Conservation (phyloP, 2,113 vertebrate species). For the Amblyornis subalaris region DNA sequence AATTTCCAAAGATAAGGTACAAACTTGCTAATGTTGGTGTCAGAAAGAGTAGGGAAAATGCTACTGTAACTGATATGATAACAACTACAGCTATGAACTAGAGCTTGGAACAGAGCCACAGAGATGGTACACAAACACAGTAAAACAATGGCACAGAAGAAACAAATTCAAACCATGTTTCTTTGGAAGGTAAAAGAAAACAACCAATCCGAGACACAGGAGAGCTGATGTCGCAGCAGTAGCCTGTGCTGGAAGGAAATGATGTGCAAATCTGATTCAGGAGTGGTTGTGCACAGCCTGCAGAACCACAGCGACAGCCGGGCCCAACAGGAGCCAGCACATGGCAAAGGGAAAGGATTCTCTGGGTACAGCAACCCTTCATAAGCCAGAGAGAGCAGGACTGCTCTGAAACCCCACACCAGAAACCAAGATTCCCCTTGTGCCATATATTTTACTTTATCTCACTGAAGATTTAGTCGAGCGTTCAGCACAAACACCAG, state of each 20-base stretch:
- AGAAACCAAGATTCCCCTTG: neutral
- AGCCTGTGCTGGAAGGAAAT: neutral
- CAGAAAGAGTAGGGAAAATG: neutral
- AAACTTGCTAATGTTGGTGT: neutral
- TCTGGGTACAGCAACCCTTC: neutral
- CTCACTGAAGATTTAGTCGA: neutral
- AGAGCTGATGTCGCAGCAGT: neutral
- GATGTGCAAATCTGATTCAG: neutral
- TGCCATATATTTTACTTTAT: neutral
- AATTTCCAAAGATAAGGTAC: neutral
- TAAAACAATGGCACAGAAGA: neutral
- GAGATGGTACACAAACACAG: neutral
- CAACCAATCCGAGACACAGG: neutral
- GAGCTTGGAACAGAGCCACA: neutral
- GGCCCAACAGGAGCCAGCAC: neutral
- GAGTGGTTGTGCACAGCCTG: neutral
- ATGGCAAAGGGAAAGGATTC: neutral
- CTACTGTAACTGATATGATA: neutral
- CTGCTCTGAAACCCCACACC: neutral
- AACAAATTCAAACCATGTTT: neutral
- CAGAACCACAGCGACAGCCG: slow-evolving; percentile 24
- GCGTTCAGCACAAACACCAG: neutral
- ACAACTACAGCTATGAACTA: neutral
- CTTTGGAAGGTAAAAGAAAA: neutral
- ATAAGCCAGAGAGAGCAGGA: neutral